phyloP scores from a whole-genome alignment of 2,797 vertebrate genomes.

The Halcyon badia region DNA sequence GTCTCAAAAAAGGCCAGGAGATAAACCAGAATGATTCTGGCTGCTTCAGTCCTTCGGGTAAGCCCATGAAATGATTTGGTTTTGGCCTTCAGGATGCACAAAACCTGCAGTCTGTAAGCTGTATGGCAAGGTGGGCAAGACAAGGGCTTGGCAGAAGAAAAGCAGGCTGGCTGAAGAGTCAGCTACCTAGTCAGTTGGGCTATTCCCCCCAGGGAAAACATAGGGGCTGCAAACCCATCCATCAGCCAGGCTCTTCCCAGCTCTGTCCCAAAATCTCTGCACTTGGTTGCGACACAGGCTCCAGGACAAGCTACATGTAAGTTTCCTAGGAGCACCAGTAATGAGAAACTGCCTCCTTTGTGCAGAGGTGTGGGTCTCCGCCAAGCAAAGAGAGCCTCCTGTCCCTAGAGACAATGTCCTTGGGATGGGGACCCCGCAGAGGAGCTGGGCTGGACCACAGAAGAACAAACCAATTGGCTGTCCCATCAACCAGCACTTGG shows the following conservation, averaged over 20 bases:
- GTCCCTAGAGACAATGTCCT: neutral
- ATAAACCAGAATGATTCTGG: neutral
- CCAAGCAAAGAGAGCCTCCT: neutral
- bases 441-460: neutral
- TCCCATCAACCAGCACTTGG: neutral
- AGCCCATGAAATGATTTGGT: neutral
- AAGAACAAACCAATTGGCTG: neutral
- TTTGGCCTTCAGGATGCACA: neutral
- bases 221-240: neutral
- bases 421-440: neutral
- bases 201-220: neutral
- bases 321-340: neutral
- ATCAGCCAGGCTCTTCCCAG: neutral
- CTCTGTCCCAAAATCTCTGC: neutral
- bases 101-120: neutral
- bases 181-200: neutral
- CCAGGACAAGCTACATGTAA: neutral
- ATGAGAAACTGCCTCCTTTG: fast-evolving
- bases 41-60: neutral
- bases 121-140: neutral
- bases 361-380: neutral
- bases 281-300: neutral
- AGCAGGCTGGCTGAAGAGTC: neutral
- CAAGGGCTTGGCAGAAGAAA: neutral
- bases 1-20: neutral